These are phyloP conservation scores for Conops quadrifasciatus DNA, from an alignment of 2,888 invertebrate species.

Conservation along the genomic window DNA sequence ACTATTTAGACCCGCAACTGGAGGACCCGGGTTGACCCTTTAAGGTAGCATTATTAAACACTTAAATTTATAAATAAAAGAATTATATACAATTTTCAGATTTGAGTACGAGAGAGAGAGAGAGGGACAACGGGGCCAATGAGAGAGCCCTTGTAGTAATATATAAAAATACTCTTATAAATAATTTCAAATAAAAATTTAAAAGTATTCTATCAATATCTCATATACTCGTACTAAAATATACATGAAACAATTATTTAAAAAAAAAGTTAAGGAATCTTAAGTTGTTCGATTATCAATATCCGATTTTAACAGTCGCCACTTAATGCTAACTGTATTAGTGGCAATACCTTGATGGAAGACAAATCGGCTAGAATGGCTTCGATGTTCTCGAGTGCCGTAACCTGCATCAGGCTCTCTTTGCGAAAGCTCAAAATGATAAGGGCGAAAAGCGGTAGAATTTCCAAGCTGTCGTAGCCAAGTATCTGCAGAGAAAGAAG, in stretches of 20 bases:
- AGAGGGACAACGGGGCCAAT: too few species aligned
- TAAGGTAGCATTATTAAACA: too few species aligned
- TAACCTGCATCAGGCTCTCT: conserved; percentile 80
- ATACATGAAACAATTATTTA: conserved; percentile 7
- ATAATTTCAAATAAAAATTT: conserved; percentile 6
- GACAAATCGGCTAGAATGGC: conserved; percentile 88
- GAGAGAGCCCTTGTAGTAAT: neutral
- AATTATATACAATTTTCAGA: too few species aligned
- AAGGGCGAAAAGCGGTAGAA: conserved; percentile 85
- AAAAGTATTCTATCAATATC: conserved; percentile 15
- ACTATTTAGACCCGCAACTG: too few species aligned
- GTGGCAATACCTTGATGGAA: conserved; percentile 84
- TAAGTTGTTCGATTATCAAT: neutral
- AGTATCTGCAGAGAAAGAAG: conserved; percentile 67
- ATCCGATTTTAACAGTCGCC: conserved; percentile 69
- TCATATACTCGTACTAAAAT: too few species aligned
- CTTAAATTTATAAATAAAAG: too few species aligned
- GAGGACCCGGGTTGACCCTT: too few species aligned
- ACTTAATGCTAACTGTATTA: conserved; percentile 82
- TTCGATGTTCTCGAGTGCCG: conserved; percentile 82
- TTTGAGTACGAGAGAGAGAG: too few species aligned
- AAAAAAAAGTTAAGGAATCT: too few species aligned
- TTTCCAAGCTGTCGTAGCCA: conserved; percentile 91
- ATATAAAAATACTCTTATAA: neutral
- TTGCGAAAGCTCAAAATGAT: conserved; percentile 86